phyloP scores from a whole-genome alignment of 2,797 vertebrate genomes.

The Chaetodon trifasciatus region DNA sequence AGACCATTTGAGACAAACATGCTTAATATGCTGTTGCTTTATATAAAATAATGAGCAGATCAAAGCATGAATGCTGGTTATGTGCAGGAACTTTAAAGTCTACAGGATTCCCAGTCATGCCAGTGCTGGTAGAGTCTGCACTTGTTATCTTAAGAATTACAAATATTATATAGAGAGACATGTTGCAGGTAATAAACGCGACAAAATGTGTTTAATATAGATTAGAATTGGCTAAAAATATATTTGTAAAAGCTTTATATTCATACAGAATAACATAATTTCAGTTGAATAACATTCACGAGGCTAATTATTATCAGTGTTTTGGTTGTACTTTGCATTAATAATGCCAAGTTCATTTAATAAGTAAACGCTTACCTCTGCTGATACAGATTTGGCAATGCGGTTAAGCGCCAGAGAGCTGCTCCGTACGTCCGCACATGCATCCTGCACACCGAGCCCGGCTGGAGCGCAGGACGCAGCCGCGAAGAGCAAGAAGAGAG shows the following conservation, averaged over 20 bases:
- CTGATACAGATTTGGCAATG: conserved; percentile 15
- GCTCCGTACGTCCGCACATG: conserved; percentile 17
- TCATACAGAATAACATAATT: neutral
- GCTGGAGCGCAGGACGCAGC: conserved; percentile 36
- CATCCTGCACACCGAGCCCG: neutral
- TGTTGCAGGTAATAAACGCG: neutral
- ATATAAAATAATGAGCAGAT: neutral
- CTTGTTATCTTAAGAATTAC: neutral
- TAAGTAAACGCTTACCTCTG: conserved; percentile 45
- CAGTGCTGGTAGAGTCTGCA: neutral
- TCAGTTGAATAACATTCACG: too few species aligned
- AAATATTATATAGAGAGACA: neutral
- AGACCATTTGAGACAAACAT: conserved; percentile 25
- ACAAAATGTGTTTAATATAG: neutral
- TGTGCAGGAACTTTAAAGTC: neutral
- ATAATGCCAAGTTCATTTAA: neutral
- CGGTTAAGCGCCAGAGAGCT: conserved; percentile 65
- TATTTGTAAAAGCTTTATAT: neutral
- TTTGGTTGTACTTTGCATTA: neutral
- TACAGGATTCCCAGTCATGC: neutral
- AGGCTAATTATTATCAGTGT: neutral
- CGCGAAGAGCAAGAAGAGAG: neutral
- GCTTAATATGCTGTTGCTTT: neutral
- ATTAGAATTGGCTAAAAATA: neutral
- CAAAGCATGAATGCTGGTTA: neutral